Evolutionary conservation across 2,113 vertebrate genomes (phyloP).

Genomic region (Leucosticte australis): DNA sequence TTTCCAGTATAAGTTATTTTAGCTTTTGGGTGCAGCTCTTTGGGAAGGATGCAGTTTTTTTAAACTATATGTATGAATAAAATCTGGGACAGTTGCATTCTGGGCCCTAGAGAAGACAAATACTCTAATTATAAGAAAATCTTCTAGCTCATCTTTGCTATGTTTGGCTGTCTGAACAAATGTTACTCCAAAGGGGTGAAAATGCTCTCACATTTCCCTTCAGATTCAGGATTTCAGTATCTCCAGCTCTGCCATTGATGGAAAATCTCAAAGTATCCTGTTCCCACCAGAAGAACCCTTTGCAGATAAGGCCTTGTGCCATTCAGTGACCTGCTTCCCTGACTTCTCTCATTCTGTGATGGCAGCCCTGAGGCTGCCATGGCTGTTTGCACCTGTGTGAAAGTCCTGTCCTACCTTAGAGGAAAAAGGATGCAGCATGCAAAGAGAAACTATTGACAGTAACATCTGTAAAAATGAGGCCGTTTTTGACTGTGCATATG

Average conservation of each 20-base stretch:
- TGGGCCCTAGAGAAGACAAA: neutral
- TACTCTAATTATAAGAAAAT: neutral
- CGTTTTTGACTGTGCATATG: accelerated
- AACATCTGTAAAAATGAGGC: neutral
- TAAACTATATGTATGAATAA: neutral
- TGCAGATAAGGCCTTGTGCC: neutral
- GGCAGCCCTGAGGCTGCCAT: neutral
- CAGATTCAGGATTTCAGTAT: neutral
- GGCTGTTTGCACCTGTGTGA: neutral
- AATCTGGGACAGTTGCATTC: neutral
- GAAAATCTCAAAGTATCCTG: neutral
- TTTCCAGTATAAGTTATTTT: neutral
- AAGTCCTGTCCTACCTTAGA: neutral
- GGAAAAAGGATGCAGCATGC: neutral
- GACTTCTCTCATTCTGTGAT: neutral
- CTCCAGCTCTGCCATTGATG: neutral
- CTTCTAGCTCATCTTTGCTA: neutral
- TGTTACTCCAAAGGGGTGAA: neutral
- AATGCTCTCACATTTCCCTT: neutral
- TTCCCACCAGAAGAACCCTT: neutral
- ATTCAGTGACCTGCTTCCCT: neutral
- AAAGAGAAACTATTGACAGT: neutral
- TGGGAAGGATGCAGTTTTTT: neutral
- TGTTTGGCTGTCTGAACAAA: neutral
- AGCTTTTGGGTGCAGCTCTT: neutral